Conservation (phyloP, 2,888 invertebrate species). For the Drosophila seclusa region DNA sequence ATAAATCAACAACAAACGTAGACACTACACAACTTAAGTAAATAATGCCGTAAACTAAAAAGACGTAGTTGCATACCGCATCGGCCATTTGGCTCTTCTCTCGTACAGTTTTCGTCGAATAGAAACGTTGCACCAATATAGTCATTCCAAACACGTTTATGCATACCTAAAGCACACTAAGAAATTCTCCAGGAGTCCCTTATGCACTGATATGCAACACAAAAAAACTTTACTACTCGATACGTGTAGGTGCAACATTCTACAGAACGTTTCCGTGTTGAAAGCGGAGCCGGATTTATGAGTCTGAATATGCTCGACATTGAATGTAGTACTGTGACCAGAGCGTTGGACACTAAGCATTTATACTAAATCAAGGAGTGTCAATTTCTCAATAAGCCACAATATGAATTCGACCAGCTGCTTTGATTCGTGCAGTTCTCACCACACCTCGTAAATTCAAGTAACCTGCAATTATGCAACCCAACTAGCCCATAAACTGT, state of each 20-base stretch:
- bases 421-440: not conserved
- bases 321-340: not conserved
- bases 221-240: conserved; percentile 23
- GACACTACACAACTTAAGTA: conserved; percentile 28
- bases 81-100: conserved; percentile 34
- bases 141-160: conserved; percentile 30
- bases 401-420: conserved; percentile 43
- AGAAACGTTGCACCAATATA: not conserved
- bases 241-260: conserved; percentile 29
- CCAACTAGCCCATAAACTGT: not conserved
- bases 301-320: conserved; percentile 22
- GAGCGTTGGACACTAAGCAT: too few relatives aligned
- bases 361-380: not conserved
- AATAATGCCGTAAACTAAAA: conserved; percentile 24
- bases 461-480: not conserved
- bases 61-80: conserved; percentile 34
- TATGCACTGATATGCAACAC: conserved; percentile 37
- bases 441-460: not conserved
- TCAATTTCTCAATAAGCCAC: conserved; percentile 13
- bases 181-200: conserved; percentile 39
- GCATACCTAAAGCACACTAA: conserved; percentile 39
- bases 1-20: conserved; percentile 33
- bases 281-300: conserved; percentile 35
- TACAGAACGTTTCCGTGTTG: conserved; percentile 26
- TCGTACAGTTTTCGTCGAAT: not conserved